Evolutionary conservation across 2,888 invertebrate species (phyloP).

Genomic region (Epirrhoe alternata): DNA sequence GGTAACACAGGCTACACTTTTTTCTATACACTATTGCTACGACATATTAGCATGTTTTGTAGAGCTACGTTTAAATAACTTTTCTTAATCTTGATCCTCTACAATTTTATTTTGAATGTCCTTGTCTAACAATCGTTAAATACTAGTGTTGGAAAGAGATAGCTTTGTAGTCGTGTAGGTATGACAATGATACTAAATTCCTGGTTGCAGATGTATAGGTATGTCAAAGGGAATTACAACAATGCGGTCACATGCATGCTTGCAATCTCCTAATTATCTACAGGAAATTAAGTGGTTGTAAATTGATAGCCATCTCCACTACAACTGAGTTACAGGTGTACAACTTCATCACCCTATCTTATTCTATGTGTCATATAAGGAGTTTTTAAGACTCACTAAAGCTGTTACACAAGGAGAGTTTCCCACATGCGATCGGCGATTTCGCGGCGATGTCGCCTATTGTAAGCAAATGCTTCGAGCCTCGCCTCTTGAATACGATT

Average conservation of each 20-base stretch:
- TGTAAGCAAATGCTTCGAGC: too few relatives aligned
- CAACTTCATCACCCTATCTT: background rate
- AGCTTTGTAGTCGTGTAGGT: background rate
- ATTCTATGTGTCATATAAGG: background rate
- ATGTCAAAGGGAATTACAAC: slow-evolving; percentile 31
- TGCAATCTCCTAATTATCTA: slow-evolving; percentile 26
- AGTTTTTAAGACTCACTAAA: too few relatives aligned
- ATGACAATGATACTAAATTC: background rate
- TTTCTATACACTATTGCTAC: too few relatives aligned
- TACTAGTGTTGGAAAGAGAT: background rate
- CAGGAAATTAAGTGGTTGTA: slow-evolving; percentile 29
- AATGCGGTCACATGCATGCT: slow-evolving; percentile 29
- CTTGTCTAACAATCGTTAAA: background rate
- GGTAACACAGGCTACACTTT: too few relatives aligned
- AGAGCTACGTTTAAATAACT: background rate
- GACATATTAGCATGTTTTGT: background rate
- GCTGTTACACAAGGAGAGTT: too few relatives aligned
- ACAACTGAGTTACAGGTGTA: background rate
- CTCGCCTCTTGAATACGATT: too few relatives aligned
- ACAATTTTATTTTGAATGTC: background rate
- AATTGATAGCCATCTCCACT: slow-evolving; percentile 11
- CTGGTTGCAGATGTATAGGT: background rate
- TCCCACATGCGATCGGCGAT: too few relatives aligned
- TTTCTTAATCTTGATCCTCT: background rate
- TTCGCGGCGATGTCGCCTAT: too few relatives aligned